phyloP scores from a whole-genome alignment of 2,113 vertebrate genomes.

The Apus apus region DNA sequence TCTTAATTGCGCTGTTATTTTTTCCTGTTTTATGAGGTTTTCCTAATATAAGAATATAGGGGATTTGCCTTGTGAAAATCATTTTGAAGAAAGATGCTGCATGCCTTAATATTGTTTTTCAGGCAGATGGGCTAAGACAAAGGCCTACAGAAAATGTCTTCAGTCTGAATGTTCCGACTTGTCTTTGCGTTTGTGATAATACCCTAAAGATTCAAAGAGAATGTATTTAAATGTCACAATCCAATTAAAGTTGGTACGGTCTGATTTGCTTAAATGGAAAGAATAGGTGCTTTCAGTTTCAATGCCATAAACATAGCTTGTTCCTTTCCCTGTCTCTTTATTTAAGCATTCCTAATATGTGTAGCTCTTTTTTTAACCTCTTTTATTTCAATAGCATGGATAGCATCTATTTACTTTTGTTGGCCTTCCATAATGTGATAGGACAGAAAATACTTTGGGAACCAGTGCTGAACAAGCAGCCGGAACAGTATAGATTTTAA shows the following conservation, averaged over 20 bases:
- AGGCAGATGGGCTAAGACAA: slow-evolving; percentile 77
- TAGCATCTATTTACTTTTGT: slow-evolving; percentile 42
- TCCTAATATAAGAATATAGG: slow-evolving; percentile 56
- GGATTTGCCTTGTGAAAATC: slow-evolving; percentile 75
- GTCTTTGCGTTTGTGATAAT: slow-evolving; percentile 17
- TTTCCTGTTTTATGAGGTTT: slow-evolving; percentile 39
- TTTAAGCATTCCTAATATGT: background rate
- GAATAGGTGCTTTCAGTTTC: slow-evolving; percentile 12
- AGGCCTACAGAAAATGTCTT: slow-evolving; percentile 71
- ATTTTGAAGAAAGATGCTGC: slow-evolving; percentile 69
- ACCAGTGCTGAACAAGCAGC: slow-evolving; percentile 64
- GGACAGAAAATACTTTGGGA: slow-evolving; percentile 44
- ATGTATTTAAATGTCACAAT: slow-evolving; percentile 46
- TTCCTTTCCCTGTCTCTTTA: background rate
- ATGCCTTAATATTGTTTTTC: slow-evolving; percentile 77
- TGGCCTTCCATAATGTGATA: slow-evolving; percentile 47
- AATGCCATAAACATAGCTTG: background rate
- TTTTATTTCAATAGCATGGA: slow-evolving; percentile 46
- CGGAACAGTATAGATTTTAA: slow-evolving; percentile 59
- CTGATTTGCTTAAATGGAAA: slow-evolving; percentile 44
- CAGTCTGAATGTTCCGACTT: slow-evolving; percentile 44
- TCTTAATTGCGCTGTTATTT: slow-evolving; percentile 42
- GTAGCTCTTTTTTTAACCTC: slow-evolving; percentile 17
- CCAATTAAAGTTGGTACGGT: slow-evolving; percentile 30
- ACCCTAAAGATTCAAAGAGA: slow-evolving; percentile 9